A percentile compares a stretch with the other conserved stretches of the same genome.
These are phyloP conservation scores for Heliconius erato DNA, from an alignment of 2,888 invertebrate genomes.

Conservation along the genomic window DNA sequence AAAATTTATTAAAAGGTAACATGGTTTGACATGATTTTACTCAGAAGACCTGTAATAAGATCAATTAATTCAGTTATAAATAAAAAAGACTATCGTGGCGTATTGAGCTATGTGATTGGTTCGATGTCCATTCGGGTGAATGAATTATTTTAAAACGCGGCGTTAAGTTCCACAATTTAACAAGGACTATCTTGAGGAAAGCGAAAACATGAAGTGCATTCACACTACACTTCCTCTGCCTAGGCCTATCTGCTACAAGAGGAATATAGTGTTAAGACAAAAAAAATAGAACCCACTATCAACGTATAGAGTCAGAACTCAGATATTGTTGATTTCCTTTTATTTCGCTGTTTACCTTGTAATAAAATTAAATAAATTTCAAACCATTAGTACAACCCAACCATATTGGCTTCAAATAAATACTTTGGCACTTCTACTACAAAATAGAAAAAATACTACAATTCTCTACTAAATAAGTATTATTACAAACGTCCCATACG, in stretches of 20 bases:
- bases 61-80: neutral
- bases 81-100: neutral
- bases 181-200: too few species aligned
- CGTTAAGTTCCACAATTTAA: too few species aligned
- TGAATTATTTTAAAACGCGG: neutral
- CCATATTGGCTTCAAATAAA: too few species aligned
- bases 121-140: neutral
- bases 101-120: neutral
- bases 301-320: neutral
- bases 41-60: neutral
- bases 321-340: neutral
- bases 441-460: neutral
- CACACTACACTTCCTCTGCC: too few species aligned
- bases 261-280: neutral
- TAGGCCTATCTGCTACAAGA: too few species aligned
- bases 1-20: neutral
- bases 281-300: neutral
- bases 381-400: too few species aligned
- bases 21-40: neutral
- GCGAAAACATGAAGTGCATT: too few species aligned
- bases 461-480: neutral
- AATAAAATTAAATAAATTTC: too few species aligned
- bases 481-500: neutral
- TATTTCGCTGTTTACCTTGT: neutral
- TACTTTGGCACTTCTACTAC: too few species aligned